Base-by-base conservation (phyloP, 2,113 vertebrate genomes). In the Microtus pennsylvanicus region DNA sequence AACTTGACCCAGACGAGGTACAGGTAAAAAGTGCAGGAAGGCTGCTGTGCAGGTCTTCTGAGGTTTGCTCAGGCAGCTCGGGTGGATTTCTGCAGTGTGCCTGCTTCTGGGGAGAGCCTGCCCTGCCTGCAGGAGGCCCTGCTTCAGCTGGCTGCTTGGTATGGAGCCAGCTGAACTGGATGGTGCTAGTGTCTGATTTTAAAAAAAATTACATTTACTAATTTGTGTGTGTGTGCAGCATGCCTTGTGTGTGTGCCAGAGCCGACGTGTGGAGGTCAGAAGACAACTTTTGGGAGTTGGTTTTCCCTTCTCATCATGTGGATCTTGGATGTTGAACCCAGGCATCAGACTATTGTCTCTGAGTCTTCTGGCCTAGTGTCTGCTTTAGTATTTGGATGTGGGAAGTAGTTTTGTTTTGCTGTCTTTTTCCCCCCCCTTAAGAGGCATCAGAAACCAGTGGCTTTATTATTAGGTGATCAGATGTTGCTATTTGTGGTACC, bases 401-500 rank as follows among this genome's bases (percentile, higher is more conserved):
- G 82, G 42, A 69, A 33, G 76, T 83, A 17, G 50, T 24, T 7
- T 61, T 28, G 26, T 52, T 67, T n/a, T 24, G 58, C 22, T 65
- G 10, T 42, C 13, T 13, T 4, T 17, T 2, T 4, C 21, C 5
- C 11, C 13, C 13, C 19, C 63, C 12, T 58, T 63, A 26, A 80
- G 75, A 69, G 19, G 69, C 89, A 47, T 77, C 81, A 55, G 74
- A 95, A 21, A n/a, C 70, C 55, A 89, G 67, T 28, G 89, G 22
- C 58, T 45, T 93, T 45, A 82, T 17, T 89, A 13, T 21, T 63
- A 70, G 35, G 26, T 38, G 38, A 63, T 67, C 67, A 92, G 63
- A 82, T 80, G 47, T 28, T 93, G 65, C 74, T 89, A 12, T 75
- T 38, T 74, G 12, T 2, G 72, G 65, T n/a, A 58, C n/a, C 78